A percentile compares a stretch with the other conserved stretches of the same genome.
Evolutionary conservation across 2,888 invertebrate genomes (phyloP).

Genomic region (Entomobrya proxima): DNA sequence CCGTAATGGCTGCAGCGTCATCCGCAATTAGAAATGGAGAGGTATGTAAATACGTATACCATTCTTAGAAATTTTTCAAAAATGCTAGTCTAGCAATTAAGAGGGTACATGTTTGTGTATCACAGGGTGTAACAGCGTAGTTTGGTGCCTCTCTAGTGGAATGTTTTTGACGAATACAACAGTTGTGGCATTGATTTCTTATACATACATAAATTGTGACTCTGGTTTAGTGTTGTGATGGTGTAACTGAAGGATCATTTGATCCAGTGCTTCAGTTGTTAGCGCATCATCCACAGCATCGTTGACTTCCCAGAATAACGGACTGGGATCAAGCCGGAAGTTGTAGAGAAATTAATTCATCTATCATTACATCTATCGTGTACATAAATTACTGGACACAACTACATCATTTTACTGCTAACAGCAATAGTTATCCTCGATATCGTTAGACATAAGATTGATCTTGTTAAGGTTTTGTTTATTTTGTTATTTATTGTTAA

Average conservation of each 20-base stretch:
- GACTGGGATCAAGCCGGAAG: slow-evolving; percentile 47
- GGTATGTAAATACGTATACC: slow-evolving; percentile 38
- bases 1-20: slow-evolving; percentile 37
- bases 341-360: slow-evolving; percentile 2
- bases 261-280: slow-evolving; percentile 55
- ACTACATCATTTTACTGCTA: background rate
- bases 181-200: slow-evolving; percentile 45
- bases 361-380: slow-evolving; percentile 13
- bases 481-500: slow-evolving; percentile 33
- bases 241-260: slow-evolving; percentile 62
- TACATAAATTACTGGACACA: slow-evolving; percentile 21
- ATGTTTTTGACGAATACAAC: slow-evolving; percentile 41
- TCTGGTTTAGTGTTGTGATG: slow-evolving; percentile 48
- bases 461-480: slow-evolving; percentile 33
- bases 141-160: slow-evolving; percentile 46
- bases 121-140: slow-evolving; percentile 63
- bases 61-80: background rate
- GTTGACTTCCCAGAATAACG: slow-evolving; percentile 23
- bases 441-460: slow-evolving; percentile 12
- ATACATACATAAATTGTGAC: slow-evolving; percentile 12
- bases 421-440: background rate
- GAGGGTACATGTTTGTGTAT: slow-evolving; percentile 30
- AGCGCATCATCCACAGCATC: slow-evolving; percentile 34
- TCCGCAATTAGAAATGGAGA: slow-evolving; percentile 56
- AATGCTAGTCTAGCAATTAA: slow-evolving; percentile 27